These are phyloP conservation scores for Oenanthe oenanthe DNA, from an alignment of 2,113 vertebrate species.

Conservation along the genomic window DNA sequence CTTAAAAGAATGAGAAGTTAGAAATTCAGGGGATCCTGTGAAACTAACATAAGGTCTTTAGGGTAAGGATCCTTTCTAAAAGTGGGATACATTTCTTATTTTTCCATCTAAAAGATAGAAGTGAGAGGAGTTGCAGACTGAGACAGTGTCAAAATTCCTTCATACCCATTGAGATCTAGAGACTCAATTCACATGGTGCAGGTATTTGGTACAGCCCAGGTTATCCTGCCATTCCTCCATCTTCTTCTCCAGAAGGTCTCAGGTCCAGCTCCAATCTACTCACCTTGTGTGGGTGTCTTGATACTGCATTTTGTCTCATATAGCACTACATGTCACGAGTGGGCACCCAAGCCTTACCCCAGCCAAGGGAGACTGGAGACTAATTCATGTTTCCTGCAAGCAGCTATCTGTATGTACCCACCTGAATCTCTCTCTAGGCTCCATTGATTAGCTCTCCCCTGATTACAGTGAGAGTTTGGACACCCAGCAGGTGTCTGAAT, in stretches of 20 bases:
- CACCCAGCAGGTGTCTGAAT: background rate
- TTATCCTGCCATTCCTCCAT: background rate
- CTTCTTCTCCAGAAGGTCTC: background rate
- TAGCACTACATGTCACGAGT: fast-evolving
- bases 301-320: background rate
- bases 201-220: background rate
- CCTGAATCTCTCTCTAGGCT: background rate
- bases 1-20: background rate
- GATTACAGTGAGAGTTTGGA: background rate
- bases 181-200: background rate
- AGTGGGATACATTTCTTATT: background rate
- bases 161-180: background rate
- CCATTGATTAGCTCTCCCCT: background rate
- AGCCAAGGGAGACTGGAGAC: background rate
- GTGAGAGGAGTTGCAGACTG: background rate
- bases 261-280: background rate
- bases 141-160: background rate
- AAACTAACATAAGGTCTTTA: background rate
- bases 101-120: background rate
- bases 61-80: background rate
- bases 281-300: background rate
- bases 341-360: background rate
- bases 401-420: background rate
- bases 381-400: background rate
- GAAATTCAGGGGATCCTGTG: background rate